phyloP scores from a whole-genome alignment of 2,888 invertebrate species.

The Fragum fragum region DNA sequence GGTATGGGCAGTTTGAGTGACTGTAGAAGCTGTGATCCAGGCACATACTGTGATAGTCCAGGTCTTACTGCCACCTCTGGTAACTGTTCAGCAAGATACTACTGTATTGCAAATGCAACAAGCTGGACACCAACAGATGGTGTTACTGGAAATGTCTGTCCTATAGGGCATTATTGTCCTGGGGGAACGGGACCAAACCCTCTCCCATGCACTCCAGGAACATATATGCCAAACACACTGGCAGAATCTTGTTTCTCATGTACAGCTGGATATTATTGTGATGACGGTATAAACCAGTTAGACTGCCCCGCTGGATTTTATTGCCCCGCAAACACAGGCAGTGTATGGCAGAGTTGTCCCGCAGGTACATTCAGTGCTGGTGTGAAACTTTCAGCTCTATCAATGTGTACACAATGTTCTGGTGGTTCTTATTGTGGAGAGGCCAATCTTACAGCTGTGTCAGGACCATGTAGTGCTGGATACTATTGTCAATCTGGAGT shows the following conservation, averaged over 20 bases:
- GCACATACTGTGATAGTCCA: slow-evolving; percentile 79
- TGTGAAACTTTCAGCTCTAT: slow-evolving; percentile 74
- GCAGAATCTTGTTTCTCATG: slow-evolving; percentile 77
- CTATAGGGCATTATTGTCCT: slow-evolving; percentile 80
- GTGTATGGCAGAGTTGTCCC: slow-evolving; percentile 82
- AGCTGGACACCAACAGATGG: slow-evolving; percentile 74
- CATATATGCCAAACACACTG: slow-evolving; percentile 75
- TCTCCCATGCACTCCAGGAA: slow-evolving; percentile 79
- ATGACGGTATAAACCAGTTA: slow-evolving; percentile 75
- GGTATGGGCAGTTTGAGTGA: slow-evolving; percentile 75
- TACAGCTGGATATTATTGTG: slow-evolving; percentile 82
- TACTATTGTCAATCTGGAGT: slow-evolving; percentile 83
- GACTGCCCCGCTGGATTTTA: slow-evolving; percentile 83
- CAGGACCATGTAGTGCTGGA: slow-evolving; percentile 84
- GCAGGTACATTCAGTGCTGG: slow-evolving; percentile 80
- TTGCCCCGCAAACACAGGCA: slow-evolving; percentile 80
- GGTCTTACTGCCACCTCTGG: slow-evolving; percentile 77
- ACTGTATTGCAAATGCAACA: slow-evolving; percentile 75
- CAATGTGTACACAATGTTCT: slow-evolving; percentile 82
- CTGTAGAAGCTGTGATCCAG: slow-evolving; percentile 82
- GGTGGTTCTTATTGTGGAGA: slow-evolving; percentile 83
- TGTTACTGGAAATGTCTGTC: slow-evolving; percentile 76
- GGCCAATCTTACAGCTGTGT: slow-evolving; percentile 76
- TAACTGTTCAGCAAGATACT: slow-evolving; percentile 80
- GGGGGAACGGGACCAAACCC: slow-evolving; percentile 76